Base-by-base conservation (phyloP, 2,797 vertebrate species). In the Myiotriccus ornatus region DNA sequence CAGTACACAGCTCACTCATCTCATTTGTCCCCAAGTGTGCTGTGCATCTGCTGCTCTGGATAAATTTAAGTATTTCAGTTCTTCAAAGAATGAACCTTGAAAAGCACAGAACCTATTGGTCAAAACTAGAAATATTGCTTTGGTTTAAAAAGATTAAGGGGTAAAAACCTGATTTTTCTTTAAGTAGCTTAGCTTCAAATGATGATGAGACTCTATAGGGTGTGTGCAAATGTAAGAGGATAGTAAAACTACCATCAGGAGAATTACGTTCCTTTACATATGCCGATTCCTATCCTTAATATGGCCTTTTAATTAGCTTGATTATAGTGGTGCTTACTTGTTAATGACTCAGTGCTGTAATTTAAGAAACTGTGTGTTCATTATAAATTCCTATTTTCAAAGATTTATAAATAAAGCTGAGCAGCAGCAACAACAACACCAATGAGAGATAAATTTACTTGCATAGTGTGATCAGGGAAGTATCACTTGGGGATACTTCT, bases 241-340 rank as follows among this genome's bases (percentile, higher is more conserved):
- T 44, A 90, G 89, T 89, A 93, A 96, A 96, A 79, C 35, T 74
- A 92, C 68, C 74, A 75, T 94, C 70, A 96, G 52, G 84, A 95
- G 96, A 94, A 96, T 74, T 3, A 74, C 76, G 43, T 85, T 96
- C 53, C 35, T 94, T 97, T 97, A 95, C 76, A 84, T 91, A 95
- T 91, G 76, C 64, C 86, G 41, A 96, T 97, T 94, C 30, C 32
- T 30, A 73, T 92, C 37, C 68, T 83, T 97, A 94, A 92, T 35
- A 2, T 97, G 90, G 50, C 52, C 90, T 96, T 95, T 95, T 94
- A 97, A 95, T 92, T 96, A 96, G 46, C 71, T 91, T 96, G 94
- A 95, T 96, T 96, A 94, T 91, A 94, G 76, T 94, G 64, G 73
- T 86, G 60, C 75, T 88, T 92, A 85, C 78, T 75, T 93, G 47